Percentiles rank a stretch among this genome's conserved stretches.
These are phyloP conservation scores for Grus americana DNA, from an alignment of 2,113 vertebrate genomes.

Conservation along the genomic window DNA sequence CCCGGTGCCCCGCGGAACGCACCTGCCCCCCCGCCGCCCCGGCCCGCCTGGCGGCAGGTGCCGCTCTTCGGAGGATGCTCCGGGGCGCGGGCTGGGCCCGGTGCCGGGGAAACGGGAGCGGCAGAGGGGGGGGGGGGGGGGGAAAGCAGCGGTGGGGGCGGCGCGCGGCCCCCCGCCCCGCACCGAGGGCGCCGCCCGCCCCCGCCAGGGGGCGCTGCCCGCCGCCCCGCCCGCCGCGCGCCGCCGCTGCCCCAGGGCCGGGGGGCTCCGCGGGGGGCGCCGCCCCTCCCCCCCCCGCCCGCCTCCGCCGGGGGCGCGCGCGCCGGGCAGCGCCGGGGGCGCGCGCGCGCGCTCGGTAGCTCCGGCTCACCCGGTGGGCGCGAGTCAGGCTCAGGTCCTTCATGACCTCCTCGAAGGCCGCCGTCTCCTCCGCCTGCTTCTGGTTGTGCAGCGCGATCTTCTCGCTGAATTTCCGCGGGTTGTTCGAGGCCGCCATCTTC, in stretches of 20 bases:
- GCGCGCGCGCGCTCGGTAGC: neutral
- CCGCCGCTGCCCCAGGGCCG: neutral
- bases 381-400: slow-evolving; percentile 93
- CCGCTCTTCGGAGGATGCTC: neutral
- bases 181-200: neutral
- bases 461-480: slow-evolving; percentile 98
- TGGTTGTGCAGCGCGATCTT: slow-evolving; percentile 96
- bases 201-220: neutral
- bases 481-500: slow-evolving; percentile 98
- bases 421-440: slow-evolving; percentile 95
- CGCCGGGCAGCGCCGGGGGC: neutral
- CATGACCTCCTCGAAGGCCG: slow-evolving; percentile 96
- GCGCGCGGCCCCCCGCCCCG: neutral
- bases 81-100: neutral
- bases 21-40: neutral
- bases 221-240: neutral
- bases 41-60: neutral
- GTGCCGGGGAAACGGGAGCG: neutral
- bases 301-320: neutral
- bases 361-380: slow-evolving; percentile 87
- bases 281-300: neutral
- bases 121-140: no score
- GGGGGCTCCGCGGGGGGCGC: neutral
- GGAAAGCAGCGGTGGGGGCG: neutral
- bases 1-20: neutral